Percentiles rank a stretch among this genome's conserved stretches.
These are phyloP conservation scores for Lamellibrachia columna DNA, from an alignment of 2,888 invertebrate genomes.

Conservation along the genomic window DNA sequence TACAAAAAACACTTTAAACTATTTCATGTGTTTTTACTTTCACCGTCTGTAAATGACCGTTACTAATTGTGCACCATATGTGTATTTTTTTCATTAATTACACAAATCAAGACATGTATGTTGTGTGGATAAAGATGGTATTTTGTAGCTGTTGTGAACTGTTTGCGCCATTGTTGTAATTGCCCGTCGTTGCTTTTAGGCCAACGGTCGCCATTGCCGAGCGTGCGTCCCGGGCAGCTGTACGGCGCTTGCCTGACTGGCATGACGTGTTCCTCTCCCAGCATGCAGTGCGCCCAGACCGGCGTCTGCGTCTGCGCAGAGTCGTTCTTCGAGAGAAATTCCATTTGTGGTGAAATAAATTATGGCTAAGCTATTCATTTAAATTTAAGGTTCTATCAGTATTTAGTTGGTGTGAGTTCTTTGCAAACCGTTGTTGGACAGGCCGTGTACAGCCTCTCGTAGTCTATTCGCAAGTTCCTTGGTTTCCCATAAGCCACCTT, in stretches of 20 bases:
- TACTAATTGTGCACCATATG: too few species aligned
- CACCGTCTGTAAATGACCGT: too few species aligned
- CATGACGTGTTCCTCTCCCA: neutral
- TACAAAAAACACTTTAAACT: too few species aligned
- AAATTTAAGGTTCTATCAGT: neutral
- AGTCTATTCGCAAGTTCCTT: too few species aligned
- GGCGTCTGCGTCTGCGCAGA: neutral
- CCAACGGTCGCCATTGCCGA: neutral
- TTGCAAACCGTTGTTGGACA: neutral
- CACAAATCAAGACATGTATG: too few species aligned
- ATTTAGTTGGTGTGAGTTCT: neutral
- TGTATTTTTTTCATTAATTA: too few species aligned
- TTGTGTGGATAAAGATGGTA: too few species aligned
- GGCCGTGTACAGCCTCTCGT: too few species aligned
- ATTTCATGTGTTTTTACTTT: too few species aligned
- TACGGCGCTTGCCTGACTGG: neutral
- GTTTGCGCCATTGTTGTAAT: neutral
- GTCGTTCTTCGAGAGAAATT: neutral
- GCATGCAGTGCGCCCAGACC: neutral
- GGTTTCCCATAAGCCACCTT: too few species aligned
- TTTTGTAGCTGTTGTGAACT: neutral
- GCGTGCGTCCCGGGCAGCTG: neutral
- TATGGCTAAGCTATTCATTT: neutral
- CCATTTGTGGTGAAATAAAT: neutral
- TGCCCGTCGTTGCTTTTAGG: neutral